Base-by-base conservation (phyloP, 2,888 invertebrate species). In the Lasioglossum marginatum region DNA sequence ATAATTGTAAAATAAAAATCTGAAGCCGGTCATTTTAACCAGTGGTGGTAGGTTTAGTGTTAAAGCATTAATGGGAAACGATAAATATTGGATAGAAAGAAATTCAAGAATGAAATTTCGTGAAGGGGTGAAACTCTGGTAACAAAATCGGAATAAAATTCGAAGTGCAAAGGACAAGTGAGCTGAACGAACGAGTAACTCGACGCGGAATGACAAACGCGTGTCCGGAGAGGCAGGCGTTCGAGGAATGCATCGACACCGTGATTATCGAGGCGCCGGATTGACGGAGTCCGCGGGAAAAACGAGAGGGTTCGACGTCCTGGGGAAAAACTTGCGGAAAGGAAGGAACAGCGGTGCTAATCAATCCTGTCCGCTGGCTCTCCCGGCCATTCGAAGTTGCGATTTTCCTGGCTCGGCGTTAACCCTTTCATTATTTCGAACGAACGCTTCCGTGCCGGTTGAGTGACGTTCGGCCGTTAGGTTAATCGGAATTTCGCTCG, bases 361-460 rank as follows among this genome's bases (percentile, higher is more conserved):
- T 90, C 86, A 80, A 87, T 88, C 82, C 84, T 84, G 82, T 80
- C 81, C 31, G 77, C 37, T 60, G 76, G 14, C 43, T 79, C n/a
- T 31, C 57, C 2, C 40, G 37, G 12, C 37, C 23, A 57, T 85
- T 79, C 84, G 71, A 75, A 79, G 76, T 23, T 77, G 79, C 82
- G 81, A 83, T 87, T 90, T 88, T 83, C 87, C 81, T 72, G 74
- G 83, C 37, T 12, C 86, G 81, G 86, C 82, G 57, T 52, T 66
- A 71, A 88, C 80, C 83, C 85, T 88, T 91, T 91, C 89, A 89
- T 90, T 91, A 90, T 82, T 85, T 83, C 83, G 12, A 75, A 43
- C 82, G 88, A 70, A 76, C 68, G 79, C 88, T 88, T 89, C 89
- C 88, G 89, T 80, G 73, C 82, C 77, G 72, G 66, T 77, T 78